A percentile compares a stretch with the other conserved stretches of the same genome.
These are phyloP conservation scores for Drosophila imparisetae DNA, from an alignment of 2,888 invertebrate species.

Conservation along the genomic window DNA sequence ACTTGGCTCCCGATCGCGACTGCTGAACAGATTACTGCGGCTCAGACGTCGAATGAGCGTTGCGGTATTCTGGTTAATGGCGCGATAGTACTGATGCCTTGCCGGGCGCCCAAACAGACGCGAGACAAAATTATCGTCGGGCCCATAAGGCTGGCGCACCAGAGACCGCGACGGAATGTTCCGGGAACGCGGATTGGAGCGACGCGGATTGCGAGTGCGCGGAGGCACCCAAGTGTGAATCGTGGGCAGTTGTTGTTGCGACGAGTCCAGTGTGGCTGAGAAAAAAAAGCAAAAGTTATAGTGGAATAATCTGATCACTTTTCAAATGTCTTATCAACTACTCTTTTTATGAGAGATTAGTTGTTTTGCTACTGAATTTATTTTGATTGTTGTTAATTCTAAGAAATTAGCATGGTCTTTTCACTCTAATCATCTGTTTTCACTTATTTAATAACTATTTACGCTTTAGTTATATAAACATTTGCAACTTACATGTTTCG, in stretches of 20 bases:
- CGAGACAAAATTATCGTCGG: slow-evolving; percentile 80
- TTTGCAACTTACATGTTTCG: slow-evolving; percentile 56
- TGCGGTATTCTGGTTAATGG: slow-evolving; percentile 83
- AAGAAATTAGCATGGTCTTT: background rate
- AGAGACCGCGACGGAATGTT: slow-evolving; percentile 55
- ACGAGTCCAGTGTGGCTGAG: slow-evolving; percentile 43
- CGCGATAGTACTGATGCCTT: slow-evolving; percentile 82
- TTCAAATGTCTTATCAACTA: background rate
- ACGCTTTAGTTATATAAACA: background rate
- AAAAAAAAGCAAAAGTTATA: background rate
- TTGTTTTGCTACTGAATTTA: background rate
- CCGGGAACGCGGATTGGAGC: slow-evolving; percentile 63
- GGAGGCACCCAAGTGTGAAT: slow-evolving; percentile 62
- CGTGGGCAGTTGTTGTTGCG: slow-evolving; percentile 53
- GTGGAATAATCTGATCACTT: background rate
- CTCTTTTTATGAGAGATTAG: background rate
- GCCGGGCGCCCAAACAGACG: slow-evolving; percentile 83
- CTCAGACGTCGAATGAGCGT: slow-evolving; percentile 83
- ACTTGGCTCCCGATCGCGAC: slow-evolving; percentile 73
- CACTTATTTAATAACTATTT: background rate
- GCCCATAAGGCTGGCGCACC: slow-evolving; percentile 71
- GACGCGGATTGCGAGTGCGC: slow-evolving; percentile 56
- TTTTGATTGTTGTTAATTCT: too few relatives aligned
- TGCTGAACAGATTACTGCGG: slow-evolving; percentile 83
- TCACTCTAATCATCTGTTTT: background rate